Evolutionary conservation across 2,888 invertebrate species (phyloP).

Genomic region (Cetonia aurata): DNA sequence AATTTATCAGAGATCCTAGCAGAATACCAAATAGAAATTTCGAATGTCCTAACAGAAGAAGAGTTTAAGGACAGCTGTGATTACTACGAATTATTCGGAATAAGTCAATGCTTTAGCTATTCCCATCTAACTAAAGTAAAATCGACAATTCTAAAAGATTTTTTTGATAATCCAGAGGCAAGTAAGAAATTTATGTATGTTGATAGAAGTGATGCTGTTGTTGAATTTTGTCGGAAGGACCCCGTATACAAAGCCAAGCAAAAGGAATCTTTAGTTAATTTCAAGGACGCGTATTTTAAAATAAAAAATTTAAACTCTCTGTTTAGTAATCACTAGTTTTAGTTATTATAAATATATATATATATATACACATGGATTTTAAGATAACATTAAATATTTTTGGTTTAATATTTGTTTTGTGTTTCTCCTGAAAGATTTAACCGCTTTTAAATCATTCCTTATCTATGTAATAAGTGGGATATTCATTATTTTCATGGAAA

Average conservation of each 20-base stretch:
- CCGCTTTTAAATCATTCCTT: not conserved
- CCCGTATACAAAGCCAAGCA: constrained; percentile 39
- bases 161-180: constrained; percentile 15
- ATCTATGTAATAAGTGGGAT: not conserved
- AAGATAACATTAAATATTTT: not conserved
- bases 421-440: not conserved
- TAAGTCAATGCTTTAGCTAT: constrained; percentile 50
- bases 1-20: constrained; percentile 47
- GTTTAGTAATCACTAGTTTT: too few relatives aligned
- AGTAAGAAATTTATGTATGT: constrained; percentile 39
- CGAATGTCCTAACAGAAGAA: constrained; percentile 46
- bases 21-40: constrained; percentile 45
- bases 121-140: constrained; percentile 47
- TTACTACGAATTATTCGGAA: constrained; percentile 51
- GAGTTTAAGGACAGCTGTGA: constrained; percentile 53
- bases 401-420: not conserved
- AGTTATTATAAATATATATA: not conserved
- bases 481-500: not conserved
- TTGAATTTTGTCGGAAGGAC: constrained; percentile 43
- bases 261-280: constrained; percentile 21
- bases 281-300: constrained; percentile 15
- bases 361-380: constrained; percentile 2
- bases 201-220: constrained; percentile 44
- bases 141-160: constrained; percentile 1
- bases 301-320: too few relatives aligned